A percentile compares a stretch with the other conserved stretches of the same genome.
These are phyloP conservation scores for Antechinus stuartii DNA, from an alignment of 2,113 vertebrate species.

Conservation along the genomic window DNA sequence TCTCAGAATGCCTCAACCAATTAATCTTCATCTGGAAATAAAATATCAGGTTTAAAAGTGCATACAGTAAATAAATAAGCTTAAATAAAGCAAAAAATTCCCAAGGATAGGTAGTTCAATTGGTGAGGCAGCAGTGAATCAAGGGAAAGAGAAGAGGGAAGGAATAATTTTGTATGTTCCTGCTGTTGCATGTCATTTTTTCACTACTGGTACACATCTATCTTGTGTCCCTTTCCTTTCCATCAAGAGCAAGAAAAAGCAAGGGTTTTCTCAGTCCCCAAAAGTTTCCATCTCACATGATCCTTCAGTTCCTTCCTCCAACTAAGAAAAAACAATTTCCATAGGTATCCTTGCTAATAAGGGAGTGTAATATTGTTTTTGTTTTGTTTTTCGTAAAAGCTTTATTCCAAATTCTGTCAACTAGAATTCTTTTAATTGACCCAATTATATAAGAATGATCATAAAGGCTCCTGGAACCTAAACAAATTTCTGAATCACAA, in stretches of 20 bases:
- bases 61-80: not conserved
- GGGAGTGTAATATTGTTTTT: not conserved
- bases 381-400: not conserved
- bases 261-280: not conserved
- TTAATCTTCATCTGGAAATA: not conserved
- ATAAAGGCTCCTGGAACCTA: not conserved
- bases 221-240: not conserved
- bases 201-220: not conserved
- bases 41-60: not conserved
- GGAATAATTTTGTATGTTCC: not conserved
- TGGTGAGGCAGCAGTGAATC: not conserved
- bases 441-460: not conserved
- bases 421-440: not conserved
- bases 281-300: not conserved
- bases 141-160: not conserved
- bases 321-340: not conserved
- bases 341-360: not conserved
- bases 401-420: not conserved
- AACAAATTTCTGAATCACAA: not conserved
- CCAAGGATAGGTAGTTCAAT: not conserved
- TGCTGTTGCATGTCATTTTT: not conserved
- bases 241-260: not conserved
- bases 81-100: not conserved
- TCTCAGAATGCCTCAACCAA: not conserved
- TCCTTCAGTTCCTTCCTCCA: not conserved